A percentile compares a stretch with the other conserved stretches of the same genome.
Evolutionary conservation across 2,888 invertebrate species (phyloP).

Genomic region (Nasonovia ribisnigri): DNA sequence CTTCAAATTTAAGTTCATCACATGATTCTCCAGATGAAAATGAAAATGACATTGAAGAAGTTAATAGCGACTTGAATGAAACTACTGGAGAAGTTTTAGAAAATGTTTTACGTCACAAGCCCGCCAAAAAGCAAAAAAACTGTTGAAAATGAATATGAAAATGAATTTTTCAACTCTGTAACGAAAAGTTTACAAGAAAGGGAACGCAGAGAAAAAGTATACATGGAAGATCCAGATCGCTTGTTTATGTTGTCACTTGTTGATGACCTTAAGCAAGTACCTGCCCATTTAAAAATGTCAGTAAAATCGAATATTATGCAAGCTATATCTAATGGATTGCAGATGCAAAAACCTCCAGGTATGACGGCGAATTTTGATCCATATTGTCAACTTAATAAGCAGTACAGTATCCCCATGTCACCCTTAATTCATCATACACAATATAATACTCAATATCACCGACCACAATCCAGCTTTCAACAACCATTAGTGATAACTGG

Average conservation of each 20-base stretch:
- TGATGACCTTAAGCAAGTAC: conserved; percentile 12
- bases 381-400: conserved; percentile 10
- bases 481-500: not conserved
- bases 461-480: conserved; percentile 9
- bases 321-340: conserved; percentile 18
- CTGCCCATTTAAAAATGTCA: conserved; percentile 1
- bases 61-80: not conserved
- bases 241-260: conserved; percentile 33
- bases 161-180: not conserved
- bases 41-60: not conserved
- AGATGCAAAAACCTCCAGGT: not conserved
- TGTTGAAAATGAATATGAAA: not conserved
- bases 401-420: not conserved
- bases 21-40: not conserved
- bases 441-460: not conserved
- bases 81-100: not conserved
- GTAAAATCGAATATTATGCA: conserved; percentile 20
- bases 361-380: conserved; percentile 10
- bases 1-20: conserved; percentile 25
- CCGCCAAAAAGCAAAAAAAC: conserved; percentile 28
- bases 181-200: conserved; percentile 17
- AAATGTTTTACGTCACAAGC: not conserved
- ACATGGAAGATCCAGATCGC: conserved; percentile 19
- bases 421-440: not conserved
- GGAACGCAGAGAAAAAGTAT: not conserved